Evolutionary conservation across 1,140 invertebrate species (phyloP).

Genomic region (Diorhabda elongata): DNA sequence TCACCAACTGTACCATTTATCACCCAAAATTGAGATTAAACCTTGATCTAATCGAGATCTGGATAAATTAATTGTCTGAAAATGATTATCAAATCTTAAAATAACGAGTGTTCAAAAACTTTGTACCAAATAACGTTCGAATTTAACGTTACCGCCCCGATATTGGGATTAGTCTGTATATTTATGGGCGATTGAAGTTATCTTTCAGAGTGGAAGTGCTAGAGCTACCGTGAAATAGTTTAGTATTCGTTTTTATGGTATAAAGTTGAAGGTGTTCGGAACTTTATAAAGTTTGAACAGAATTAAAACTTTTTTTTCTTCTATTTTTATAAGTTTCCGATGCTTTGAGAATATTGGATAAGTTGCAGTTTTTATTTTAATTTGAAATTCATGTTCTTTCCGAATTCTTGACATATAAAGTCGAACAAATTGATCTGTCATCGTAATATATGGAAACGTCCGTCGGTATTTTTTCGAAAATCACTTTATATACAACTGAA

Average conservation of each 20-base stretch:
- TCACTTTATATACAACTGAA: not conserved
- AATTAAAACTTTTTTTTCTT: slow-evolving; percentile 1
- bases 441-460: no score
- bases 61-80: no score
- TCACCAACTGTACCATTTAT: no score
- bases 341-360: not conserved
- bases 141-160: not conserved
- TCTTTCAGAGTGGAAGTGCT: not conserved
- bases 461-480: no score
- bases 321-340: not conserved
- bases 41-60: no score
- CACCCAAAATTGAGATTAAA: no score
- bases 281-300: not conserved
- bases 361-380: not conserved
- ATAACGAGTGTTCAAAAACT: not conserved
- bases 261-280: not conserved
- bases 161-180: not conserved
- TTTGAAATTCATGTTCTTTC: no score
- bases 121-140: not conserved
- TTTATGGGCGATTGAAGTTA: not conserved
- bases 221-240: slow-evolving; percentile 2
- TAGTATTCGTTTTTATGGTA: not conserved
- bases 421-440: no score
- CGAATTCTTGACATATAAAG: no score
- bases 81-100: no score